Conservation (phyloP, 2,888 invertebrate genomes). For the Stenotaenia linearis region DNA sequence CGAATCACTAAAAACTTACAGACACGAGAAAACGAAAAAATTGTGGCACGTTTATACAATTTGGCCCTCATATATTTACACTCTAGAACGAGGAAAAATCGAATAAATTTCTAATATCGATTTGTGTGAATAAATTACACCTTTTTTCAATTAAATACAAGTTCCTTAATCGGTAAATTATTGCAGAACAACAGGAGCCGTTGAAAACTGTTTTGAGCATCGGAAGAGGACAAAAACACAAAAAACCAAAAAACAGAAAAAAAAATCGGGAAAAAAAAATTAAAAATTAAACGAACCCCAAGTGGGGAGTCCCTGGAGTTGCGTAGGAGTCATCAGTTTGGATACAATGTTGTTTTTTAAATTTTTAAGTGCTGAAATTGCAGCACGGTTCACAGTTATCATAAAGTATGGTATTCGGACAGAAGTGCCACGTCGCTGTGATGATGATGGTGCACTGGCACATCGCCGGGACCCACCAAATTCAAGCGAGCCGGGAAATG, state of each 20-base stretch:
- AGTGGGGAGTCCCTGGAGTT: not conserved
- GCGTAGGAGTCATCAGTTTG: no score
- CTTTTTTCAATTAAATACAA: not conserved
- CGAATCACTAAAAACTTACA: not conserved
- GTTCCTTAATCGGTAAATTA: not conserved
- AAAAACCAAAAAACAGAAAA: no score
- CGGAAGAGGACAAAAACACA: no score
- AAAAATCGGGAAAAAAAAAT: not conserved
- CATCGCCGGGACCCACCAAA: constrained; percentile 36
- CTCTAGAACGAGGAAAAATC: not conserved
- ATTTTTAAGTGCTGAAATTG: not conserved
- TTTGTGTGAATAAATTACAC: not conserved
- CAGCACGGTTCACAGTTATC: constrained; percentile 38
- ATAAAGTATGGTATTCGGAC: constrained; percentile 45
- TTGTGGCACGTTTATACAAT: not conserved
- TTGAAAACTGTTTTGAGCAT: not conserved
- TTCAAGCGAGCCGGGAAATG: constrained; percentile 40
- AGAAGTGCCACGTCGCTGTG: constrained; percentile 39
- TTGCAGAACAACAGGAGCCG: not conserved
- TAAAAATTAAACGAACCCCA: not conserved
- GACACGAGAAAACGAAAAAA: not conserved
- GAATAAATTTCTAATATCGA: not conserved
- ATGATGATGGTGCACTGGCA: constrained; percentile 35
- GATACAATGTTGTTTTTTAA: no score
- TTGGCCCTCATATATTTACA: not conserved